These are phyloP conservation scores for Cebidichthys violaceus DNA, from an alignment of 2,113 vertebrate species.

Conservation along the genomic window DNA sequence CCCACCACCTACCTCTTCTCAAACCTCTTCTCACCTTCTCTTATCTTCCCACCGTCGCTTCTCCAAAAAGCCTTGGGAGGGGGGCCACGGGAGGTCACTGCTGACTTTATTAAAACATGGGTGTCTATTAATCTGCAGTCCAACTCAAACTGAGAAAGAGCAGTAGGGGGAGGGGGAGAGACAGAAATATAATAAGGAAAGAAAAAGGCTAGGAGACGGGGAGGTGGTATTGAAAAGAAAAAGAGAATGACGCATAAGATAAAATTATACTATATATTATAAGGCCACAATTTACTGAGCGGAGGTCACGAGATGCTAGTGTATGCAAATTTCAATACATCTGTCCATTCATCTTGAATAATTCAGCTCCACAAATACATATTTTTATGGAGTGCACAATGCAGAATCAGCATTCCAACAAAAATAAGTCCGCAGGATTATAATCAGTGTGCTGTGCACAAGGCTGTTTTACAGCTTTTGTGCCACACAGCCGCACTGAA, in stretches of 20 bases:
- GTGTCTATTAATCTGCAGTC: slow-evolving; percentile 66
- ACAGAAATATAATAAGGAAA: slow-evolving; percentile 21
- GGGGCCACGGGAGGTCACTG: slow-evolving; percentile 40
- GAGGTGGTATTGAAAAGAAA: slow-evolving; percentile 6
- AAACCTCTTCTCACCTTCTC: slow-evolving; percentile 33
- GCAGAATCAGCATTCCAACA: too few species aligned
- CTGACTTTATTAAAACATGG: slow-evolving; percentile 77
- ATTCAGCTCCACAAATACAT: background rate
- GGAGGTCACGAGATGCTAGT: background rate
- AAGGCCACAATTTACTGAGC: background rate
- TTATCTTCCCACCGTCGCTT: slow-evolving; percentile 27
- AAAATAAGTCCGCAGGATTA: too few species aligned
- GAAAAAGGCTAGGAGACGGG: background rate
- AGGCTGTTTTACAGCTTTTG: too few species aligned
- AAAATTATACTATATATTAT: background rate
- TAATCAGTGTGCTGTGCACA: too few species aligned
- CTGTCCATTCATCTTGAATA: background rate
- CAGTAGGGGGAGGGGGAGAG: background rate
- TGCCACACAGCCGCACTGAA: too few species aligned
- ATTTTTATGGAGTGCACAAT: too few species aligned
- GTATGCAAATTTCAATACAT: slow-evolving; percentile 28
- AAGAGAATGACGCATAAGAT: background rate
- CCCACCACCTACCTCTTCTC: background rate
- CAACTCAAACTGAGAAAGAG: slow-evolving; percentile 40
- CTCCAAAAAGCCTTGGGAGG: slow-evolving; percentile 45